These are phyloP conservation scores for Perizoma flavofasciatum DNA, from an alignment of 2,888 invertebrate genomes.

Conservation along the genomic window DNA sequence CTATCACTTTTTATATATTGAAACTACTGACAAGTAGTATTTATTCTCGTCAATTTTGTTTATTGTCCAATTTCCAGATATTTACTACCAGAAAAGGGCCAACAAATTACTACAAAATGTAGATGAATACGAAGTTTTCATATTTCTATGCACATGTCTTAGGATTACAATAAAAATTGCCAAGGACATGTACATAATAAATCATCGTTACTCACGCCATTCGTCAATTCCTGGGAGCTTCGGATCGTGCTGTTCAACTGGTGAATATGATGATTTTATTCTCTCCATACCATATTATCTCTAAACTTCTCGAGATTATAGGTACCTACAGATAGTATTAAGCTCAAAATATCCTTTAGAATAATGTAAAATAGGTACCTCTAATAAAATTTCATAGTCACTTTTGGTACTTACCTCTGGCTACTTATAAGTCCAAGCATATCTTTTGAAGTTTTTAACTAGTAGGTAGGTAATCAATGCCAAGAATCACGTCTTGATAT, in stretches of 20 bases:
- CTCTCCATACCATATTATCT: background rate
- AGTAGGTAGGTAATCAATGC: no score
- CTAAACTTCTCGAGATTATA: no score
- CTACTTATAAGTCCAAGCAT: no score
- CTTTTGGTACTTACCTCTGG: no score
- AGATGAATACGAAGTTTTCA: constrained; percentile 39
- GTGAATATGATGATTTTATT: constrained; percentile 50
- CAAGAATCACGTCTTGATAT: no score
- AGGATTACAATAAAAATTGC: constrained; percentile 63
- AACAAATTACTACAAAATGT: constrained; percentile 51
- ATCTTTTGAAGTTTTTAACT: no score
- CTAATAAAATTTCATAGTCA: no score
- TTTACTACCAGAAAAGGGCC: constrained; percentile 9
- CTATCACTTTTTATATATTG: background rate
- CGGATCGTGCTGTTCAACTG: constrained; percentile 72
- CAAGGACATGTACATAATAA: constrained; percentile 82
- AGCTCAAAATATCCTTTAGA: no score
- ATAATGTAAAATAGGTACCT: no score
- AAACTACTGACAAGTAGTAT: background rate
- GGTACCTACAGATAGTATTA: no score
- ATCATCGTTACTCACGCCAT: constrained; percentile 69
- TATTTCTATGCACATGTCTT: constrained; percentile 66
- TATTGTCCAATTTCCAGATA: constrained; percentile 19
- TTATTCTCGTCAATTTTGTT: background rate
- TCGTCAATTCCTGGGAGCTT: constrained; percentile 71